Base-by-base conservation (phyloP, 2,888 invertebrate species). In the Meiosimyza platycephala region DNA sequence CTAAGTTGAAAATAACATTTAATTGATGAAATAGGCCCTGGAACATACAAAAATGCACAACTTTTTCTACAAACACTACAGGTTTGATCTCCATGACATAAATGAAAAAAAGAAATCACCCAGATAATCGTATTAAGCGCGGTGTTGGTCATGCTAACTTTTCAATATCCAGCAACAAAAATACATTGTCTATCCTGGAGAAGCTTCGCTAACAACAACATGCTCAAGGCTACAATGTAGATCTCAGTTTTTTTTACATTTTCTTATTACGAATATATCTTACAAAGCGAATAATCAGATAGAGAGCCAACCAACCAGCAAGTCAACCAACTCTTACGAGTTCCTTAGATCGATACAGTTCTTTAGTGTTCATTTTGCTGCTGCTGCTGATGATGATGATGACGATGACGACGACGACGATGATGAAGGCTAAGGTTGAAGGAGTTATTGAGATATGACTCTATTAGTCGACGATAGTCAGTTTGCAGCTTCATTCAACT, bases 361-460 rank as follows among this genome's bases (percentile, higher is more conserved):
- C n/a, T 50, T 50, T 22, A 28, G 40, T 3, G 47, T 15, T 15
- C 57, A 22, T 28, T 11, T 40, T 40, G 9, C 40, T 40, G 40
- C 28, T 28, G 28, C 28, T 28, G 28, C 28, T n/a, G 33, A 40
- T 22, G n/a, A 5, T 22, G 33, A 15, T n/a, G 33, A 13, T 60
- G 60, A 55, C 18, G 55, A 11, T 55, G 15, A 55, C 9, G 55
- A 18, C 12, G 59, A 22, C 59, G 33, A 28, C 40, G 28, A 33
- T 28, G 51, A n/a, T 48, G 51, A 40, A 48, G 62, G 15, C 51
- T 33, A 62, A 65, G 66, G 51, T 66, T 66, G 69, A 62, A 63
- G 67, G 64, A 72, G 64, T 72, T 57, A 64, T 69, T 69, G 48
- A 64, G 69, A 64, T 71, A 54, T 69, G 57, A 57, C 70, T 72